Base-by-base conservation (phyloP, 2,113 vertebrate genomes). In the Gambusia holbrooki region DNA sequence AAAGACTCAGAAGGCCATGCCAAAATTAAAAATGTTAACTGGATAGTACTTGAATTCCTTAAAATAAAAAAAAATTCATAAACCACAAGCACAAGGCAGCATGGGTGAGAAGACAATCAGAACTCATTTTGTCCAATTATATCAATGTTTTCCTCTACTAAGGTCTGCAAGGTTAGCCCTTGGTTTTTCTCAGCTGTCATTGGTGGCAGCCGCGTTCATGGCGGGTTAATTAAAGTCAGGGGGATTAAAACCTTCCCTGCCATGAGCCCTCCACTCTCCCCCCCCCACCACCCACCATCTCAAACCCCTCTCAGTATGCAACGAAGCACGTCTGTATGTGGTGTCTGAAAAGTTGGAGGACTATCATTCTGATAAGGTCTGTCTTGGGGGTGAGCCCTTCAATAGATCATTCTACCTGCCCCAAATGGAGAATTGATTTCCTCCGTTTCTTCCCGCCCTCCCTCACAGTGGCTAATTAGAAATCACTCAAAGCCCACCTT, bases 341-440 rank as follows among this genome's bases (percentile, higher is more conserved):
- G 66, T 80, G 81, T 60, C 15, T 71, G 12, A 87, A 85, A 84
- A 79, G 68, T 74, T 75, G 33, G 61, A 37, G 54, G 51, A 51
- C 71, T 69, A 48, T 68, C 10, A 5, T 84, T 82, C 80, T 83
- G 83, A 91, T 89, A 80, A 89, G 65, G 87, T 88, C 85, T 81
- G 71, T 62, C 80, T 80, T 42, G 30, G 83, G 63, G 83, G 84
- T 88, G 84, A 81, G 82, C 64, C 65, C 76, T 81, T 87, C 85
- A 90, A 88, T 89, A 90, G 83, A 88, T 93, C 84, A 79, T 83
- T 76, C 78, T 88, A 84, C 87, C 84, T 91, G 82, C 76, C 79
- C 72, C 70, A 84, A 92, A 92, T 90, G 80, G 87, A 72, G 92
- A 92, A 90, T 91, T 89, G 91, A 92, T 93, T 89, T 77, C 88